Evolutionary conservation across 2,797 vertebrate genomes (phyloP).

Genomic region (Buphagus erythrorhynchus): DNA sequence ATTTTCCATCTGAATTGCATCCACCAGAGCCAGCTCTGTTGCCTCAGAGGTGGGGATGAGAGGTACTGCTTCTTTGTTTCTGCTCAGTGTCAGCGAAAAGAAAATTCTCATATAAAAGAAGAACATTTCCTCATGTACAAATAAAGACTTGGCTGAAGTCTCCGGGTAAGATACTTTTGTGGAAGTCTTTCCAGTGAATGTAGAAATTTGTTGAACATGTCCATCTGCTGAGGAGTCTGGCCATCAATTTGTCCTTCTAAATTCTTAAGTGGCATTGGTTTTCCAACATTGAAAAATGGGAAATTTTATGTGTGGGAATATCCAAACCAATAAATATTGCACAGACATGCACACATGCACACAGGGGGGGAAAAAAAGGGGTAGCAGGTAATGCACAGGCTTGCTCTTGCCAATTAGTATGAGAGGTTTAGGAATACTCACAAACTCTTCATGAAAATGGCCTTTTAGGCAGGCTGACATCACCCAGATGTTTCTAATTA

Average conservation of each 20-base stretch:
- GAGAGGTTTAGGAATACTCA: background rate
- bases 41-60: accelerated
- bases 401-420: background rate
- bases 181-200: background rate
- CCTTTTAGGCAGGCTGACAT: constrained; percentile 36
- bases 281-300: background rate
- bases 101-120: background rate
- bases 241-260: background rate
- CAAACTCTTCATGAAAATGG: background rate
- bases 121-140: background rate
- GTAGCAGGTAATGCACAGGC: background rate
- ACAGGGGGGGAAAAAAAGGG: accelerated
- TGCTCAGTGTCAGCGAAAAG: background rate
- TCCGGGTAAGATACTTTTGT: background rate
- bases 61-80: background rate
- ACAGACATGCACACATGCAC: accelerated
- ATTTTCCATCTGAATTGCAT: background rate
- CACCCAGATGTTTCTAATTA: constrained; percentile 59
- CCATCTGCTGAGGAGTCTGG: background rate
- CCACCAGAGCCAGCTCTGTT: background rate
- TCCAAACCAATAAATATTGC: background rate
- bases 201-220: background rate
- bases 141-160: background rate
- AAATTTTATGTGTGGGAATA: background rate
- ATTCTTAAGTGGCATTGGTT: background rate